Conservation (phyloP, 1,140 invertebrate genomes). For the Andrena cerasifolii region DNA sequence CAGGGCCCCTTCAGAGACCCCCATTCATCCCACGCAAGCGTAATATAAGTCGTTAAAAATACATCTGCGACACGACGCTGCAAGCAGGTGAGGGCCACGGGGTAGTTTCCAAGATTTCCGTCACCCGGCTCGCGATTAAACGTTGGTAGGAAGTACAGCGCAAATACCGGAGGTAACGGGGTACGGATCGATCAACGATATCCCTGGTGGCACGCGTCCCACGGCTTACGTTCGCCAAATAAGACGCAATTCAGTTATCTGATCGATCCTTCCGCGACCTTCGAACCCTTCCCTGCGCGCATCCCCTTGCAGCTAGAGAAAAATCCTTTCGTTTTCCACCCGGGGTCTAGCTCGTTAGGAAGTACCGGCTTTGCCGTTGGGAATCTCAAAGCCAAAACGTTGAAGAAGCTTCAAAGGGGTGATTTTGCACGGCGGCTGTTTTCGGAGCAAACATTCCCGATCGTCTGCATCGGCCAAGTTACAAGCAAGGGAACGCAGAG, state of each 20-base stretch:
- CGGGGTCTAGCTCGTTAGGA: too few species aligned
- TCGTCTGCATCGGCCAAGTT: background rate
- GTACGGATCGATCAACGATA: constrained; percentile 24
- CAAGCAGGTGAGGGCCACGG: background rate
- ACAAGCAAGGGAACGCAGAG: too few species aligned
- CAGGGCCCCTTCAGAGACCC: too few species aligned
- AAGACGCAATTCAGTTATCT: constrained; percentile 24
- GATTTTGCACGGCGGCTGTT: constrained; percentile 8
- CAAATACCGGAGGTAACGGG: constrained; percentile 20
- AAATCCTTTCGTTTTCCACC: constrained; percentile 27
- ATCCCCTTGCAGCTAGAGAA: background rate
- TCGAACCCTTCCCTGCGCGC: background rate
- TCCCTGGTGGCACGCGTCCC: background rate
- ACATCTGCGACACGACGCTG: background rate
- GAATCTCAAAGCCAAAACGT: too few species aligned
- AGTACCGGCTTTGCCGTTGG: background rate
- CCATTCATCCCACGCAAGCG: too few species aligned
- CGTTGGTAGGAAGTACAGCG: background rate
- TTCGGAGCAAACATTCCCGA: background rate
- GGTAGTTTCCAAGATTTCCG: background rate
- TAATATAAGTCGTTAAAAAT: too few species aligned
- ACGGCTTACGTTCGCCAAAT: background rate
- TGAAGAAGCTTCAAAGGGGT: background rate
- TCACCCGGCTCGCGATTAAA: background rate
- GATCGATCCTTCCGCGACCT: background rate